Conservation (phyloP, 2,888 invertebrate species). For the Volucella inanis region DNA sequence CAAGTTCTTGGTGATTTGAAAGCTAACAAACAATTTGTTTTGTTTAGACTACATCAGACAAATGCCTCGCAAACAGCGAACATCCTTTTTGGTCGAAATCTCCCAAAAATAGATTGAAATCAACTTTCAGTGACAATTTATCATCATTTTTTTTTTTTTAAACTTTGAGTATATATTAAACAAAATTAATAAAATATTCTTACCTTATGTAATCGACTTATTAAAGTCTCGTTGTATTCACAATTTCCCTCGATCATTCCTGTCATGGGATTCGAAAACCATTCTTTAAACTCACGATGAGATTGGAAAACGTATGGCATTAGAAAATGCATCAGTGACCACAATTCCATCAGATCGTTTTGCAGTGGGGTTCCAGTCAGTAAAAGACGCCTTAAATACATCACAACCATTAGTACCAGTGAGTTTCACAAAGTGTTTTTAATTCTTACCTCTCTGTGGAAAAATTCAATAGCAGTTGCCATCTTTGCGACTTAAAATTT, state of each 20-base stretch:
- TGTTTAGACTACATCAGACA: conserved; percentile 64
- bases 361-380: conserved; percentile 97
- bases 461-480: conserved; percentile 98
- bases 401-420: background rate
- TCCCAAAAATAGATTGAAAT: conserved; percentile 69
- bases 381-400: conserved; percentile 88
- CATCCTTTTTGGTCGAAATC: conserved; percentile 61
- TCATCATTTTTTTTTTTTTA: conserved; percentile 48
- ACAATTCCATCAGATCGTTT: conserved; percentile 97
- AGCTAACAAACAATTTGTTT: background rate
- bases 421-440: conserved; percentile 13
- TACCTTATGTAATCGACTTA: conserved; percentile 95
- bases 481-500: conserved; percentile 99
- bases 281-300: conserved; percentile 97
- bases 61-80: conserved; percentile 74
- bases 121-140: conserved; percentile 70
- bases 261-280: conserved; percentile 98
- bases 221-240: conserved; percentile 95
- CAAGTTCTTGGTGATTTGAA: background rate
- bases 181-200: conserved; percentile 80
- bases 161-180: background rate
- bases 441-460: conserved; percentile 92
- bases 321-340: conserved; percentile 99
- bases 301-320: conserved; percentile 99
- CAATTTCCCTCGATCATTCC: conserved; percentile 97